phyloP scores from a whole-genome alignment of 2,888 invertebrate species.

The Pyrocoelia pectoralis region DNA sequence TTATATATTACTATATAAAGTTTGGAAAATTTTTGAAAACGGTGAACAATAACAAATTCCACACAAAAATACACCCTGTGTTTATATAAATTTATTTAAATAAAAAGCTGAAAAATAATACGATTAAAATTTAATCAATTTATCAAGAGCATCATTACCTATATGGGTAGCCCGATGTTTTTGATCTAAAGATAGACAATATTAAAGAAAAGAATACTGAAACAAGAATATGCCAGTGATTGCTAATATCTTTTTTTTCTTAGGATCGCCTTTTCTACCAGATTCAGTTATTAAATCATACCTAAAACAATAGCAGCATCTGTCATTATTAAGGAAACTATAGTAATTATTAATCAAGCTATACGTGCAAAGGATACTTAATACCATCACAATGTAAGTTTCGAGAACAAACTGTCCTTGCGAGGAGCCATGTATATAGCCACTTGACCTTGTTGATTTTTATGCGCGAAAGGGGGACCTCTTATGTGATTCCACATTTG shows the following conservation, averaged over 20 bases:
- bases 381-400: conserved; percentile 94
- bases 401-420: conserved; percentile 97
- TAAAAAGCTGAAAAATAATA: conserved; percentile 39
- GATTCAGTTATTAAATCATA: conserved; percentile 97
- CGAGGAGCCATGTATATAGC: conserved; percentile 95
- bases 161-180: conserved; percentile 99
- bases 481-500: conserved; percentile 99
- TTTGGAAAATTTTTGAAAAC: conserved; percentile 21
- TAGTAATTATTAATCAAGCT: conserved; percentile 6
- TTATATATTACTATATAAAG: conserved; percentile 31
- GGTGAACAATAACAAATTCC: conserved; percentile 14
- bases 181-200: conserved; percentile 94
- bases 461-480: conserved; percentile 96
- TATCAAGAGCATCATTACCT: conserved; percentile 66
- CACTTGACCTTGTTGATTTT: conserved; percentile 88
- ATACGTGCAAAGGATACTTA: conserved; percentile 80
- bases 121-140: conserved; percentile 7
- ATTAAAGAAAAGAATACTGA: conserved; percentile 96
- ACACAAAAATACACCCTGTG: conserved; percentile 16
- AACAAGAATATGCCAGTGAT: conserved; percentile 84
- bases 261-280: conserved; percentile 77
- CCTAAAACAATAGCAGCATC: conserved; percentile 94
- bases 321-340: conserved; percentile 51
- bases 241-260: conserved; percentile 85
- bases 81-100: conserved; percentile 35